Conservation (phyloP, 2,888 invertebrate genomes). For the Scaptomyza parva region DNA sequence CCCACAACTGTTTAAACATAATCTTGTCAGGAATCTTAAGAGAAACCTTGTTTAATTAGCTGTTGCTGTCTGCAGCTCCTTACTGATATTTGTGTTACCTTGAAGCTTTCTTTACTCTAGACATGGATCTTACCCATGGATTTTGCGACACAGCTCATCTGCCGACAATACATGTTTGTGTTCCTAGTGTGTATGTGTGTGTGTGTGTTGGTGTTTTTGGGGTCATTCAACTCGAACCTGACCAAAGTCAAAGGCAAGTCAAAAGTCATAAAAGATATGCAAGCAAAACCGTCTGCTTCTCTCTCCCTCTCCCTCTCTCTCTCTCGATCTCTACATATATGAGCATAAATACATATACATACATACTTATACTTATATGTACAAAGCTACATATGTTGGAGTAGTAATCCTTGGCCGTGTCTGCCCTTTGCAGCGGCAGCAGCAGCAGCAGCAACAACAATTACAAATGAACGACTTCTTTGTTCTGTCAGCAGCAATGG, state of each 20-base stretch:
- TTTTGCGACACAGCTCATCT: slow-evolving; percentile 41
- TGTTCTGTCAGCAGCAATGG: slow-evolving; percentile 82
- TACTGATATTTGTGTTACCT: background rate
- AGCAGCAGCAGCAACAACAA: slow-evolving; percentile 72
- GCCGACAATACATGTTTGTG: slow-evolving; percentile 45
- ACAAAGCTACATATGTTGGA: slow-evolving; percentile 40
- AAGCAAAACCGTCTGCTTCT: slow-evolving; percentile 47
- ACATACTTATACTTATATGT: slow-evolving; percentile 13
- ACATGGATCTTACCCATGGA: slow-evolving; percentile 44
- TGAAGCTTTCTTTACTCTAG: slow-evolving; percentile 21
- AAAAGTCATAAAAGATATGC: slow-evolving; percentile 80
- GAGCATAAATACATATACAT: slow-evolving; percentile 45
- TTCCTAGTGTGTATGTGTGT: slow-evolving; percentile 16
- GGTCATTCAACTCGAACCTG: slow-evolving; percentile 63
- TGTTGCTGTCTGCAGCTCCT: slow-evolving; percentile 5
- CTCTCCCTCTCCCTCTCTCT: too few relatives aligned
- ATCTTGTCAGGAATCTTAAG: slow-evolving; percentile 1
- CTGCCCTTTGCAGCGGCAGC: slow-evolving; percentile 54
- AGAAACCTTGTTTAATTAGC: slow-evolving; percentile 16
- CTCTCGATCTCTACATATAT: slow-evolving; percentile 37
- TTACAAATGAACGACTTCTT: slow-evolving; percentile 83
- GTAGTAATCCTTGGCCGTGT: slow-evolving; percentile 65
- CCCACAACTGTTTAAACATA: background rate
- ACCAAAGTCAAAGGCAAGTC: slow-evolving; percentile 71
- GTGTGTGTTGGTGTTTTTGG: background rate